These are phyloP conservation scores for Musca vetustissima DNA, from an alignment of 1,140 invertebrate species.

Conservation along the genomic window DNA sequence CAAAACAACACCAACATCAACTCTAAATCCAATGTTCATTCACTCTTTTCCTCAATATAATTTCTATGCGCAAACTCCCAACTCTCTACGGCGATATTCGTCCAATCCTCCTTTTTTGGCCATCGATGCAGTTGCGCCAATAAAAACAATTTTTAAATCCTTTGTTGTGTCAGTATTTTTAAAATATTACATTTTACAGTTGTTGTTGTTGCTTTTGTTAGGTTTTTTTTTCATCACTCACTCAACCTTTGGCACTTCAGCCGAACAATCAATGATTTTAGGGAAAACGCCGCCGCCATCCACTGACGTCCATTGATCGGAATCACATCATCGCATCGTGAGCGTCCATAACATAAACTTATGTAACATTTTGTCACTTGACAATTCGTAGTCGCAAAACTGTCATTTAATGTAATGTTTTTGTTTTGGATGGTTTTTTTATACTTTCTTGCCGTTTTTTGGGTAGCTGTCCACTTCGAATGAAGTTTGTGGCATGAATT, in stretches of 20 bases:
- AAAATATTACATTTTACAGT: slow-evolving; percentile 24
- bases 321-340: slow-evolving; percentile 6
- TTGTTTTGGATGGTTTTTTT: background rate
- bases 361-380: slow-evolving; percentile 30
- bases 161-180: slow-evolving; percentile 19
- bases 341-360: slow-evolving; percentile 14
- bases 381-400: slow-evolving; percentile 24
- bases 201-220: slow-evolving; percentile 21
- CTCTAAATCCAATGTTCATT: background rate
- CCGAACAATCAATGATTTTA: slow-evolving; percentile 8
- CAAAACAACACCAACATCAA: no score
- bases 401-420: slow-evolving; percentile 21
- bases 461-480: no score
- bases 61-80: background rate
- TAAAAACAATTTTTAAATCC: slow-evolving; percentile 11
- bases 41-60: background rate
- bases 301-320: background rate
- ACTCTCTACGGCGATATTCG: background rate
- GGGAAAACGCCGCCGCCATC: slow-evolving; percentile 7
- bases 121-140: background rate
- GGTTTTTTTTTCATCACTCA: background rate
- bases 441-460: background rate
- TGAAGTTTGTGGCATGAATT: no score
- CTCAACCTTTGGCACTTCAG: slow-evolving; percentile 18
- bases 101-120: background rate